Conservation (phyloP, 2,888 invertebrate genomes). For the Dioctria rufipes region DNA sequence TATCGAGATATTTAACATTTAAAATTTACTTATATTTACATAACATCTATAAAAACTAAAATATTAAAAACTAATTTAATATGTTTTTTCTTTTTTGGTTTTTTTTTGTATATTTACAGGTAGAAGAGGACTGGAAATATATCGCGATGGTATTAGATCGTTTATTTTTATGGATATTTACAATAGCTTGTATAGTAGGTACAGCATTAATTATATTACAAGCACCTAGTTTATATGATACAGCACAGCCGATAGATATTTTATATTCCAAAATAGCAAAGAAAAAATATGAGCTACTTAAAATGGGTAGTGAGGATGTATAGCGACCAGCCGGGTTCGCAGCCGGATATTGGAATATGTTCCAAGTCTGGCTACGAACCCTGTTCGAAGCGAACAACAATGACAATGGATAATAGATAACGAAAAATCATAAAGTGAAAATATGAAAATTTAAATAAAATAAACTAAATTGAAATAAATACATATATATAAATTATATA, state of each 20-base stretch:
- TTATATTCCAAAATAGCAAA: slow-evolving; percentile 93
- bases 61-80: too few relatives aligned
- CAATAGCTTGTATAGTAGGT: slow-evolving; percentile 92
- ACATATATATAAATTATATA: too few relatives aligned
- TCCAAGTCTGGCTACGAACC: slow-evolving; percentile 78
- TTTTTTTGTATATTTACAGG: slow-evolving; percentile 73
- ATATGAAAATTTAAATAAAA: neutral
- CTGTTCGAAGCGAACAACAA: slow-evolving; percentile 78
- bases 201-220: slow-evolving; percentile 90
- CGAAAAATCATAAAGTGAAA: slow-evolving; percentile 3
- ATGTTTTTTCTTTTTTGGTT: too few relatives aligned
- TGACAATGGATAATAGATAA: slow-evolving; percentile 69
- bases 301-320: slow-evolving; percentile 81
- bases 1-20: too few relatives aligned
- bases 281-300: slow-evolving; percentile 88
- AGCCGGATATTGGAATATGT: slow-evolving; percentile 79
- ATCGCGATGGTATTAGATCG: slow-evolving; percentile 96
- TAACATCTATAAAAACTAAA: too few relatives aligned
- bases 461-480: neutral
- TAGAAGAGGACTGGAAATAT: slow-evolving; percentile 98
- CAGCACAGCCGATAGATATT: slow-evolving; percentile 90
- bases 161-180: slow-evolving; percentile 95
- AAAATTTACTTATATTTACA: too few relatives aligned
- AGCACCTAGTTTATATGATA: slow-evolving; percentile 94
- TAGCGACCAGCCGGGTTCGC: slow-evolving; percentile 72